Evolutionary conservation across 1,140 invertebrate genomes (phyloP), one percentile per base, ranked within the genome.

Genomic region (Mactra quadrangularis): DNA sequence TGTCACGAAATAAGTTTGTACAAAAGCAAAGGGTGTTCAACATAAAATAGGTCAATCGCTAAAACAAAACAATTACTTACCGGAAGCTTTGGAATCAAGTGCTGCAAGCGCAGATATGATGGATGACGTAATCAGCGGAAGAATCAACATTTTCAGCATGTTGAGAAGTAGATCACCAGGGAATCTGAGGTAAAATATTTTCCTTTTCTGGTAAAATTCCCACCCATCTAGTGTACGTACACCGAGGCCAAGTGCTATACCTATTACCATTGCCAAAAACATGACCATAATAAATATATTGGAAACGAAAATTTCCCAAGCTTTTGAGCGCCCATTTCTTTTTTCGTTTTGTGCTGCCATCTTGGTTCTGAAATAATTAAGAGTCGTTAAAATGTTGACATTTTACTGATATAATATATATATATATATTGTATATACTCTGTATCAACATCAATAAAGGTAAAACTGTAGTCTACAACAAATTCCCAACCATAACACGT

Each of bases 111-210:
- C 89, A 11, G 89, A 87, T 47, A 93, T 89, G 6, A 94, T 81
- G 79, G 92, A 93, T 27, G 94, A 92, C 25, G 92, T 91, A 35
- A 94, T 93, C 19, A 94, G 86, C 0, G 94, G 94, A n/a, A 94
- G 85, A 76, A 94, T 94, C 55, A 94, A 85, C 88, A 93, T 91
- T 81, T 94, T 94, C 1, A 94, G 86, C 92, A 94, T 93, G 86
- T 93, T 92, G 89, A 94, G 91, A 22, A 94, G 89, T 4, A 94
- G 50, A 71, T 94, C 93, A 17, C 94, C 94, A 1, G 94, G 93
- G 83, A 94, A 94, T 4, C 88, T 74, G 15, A 92, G 60, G 79
- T 91, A 92, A 52, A 88, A 78, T 15, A 88, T 79, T 25, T 85
- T 75, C 66, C 77, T 83, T n/a, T 86, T 82, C 76, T 79, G 53